Conservation (phyloP, 1,140 invertebrate species). For the Dendroctonus ponderosae region DNA sequence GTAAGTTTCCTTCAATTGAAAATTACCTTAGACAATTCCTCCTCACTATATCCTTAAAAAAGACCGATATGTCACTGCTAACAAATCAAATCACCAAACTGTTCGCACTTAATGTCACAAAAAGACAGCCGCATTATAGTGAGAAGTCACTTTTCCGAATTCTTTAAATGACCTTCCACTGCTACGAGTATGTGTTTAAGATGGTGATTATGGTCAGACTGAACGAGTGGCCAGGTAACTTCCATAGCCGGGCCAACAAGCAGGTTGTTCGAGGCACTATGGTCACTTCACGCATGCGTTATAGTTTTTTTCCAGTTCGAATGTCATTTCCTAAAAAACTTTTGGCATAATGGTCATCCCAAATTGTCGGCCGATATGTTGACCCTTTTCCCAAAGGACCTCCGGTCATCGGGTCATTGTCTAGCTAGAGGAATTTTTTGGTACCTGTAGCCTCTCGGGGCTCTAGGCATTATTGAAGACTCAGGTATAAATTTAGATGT, state of each 20-base stretch:
- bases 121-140: slow-evolving; percentile 11
- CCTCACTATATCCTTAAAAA: slow-evolving; percentile 18
- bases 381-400: slow-evolving; percentile 31
- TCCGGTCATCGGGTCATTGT: slow-evolving; percentile 24
- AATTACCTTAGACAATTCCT: too few species aligned
- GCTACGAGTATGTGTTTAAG: slow-evolving; percentile 24
- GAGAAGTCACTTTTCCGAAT: slow-evolving; percentile 26
- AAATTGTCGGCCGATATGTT: slow-evolving; percentile 18
- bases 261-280: slow-evolving; percentile 33
- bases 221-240: slow-evolving; percentile 33
- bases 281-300: slow-evolving; percentile 35
- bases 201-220: slow-evolving; percentile 33
- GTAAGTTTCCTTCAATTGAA: too few species aligned
- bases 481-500: slow-evolving; percentile 22
- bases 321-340: slow-evolving; percentile 33
- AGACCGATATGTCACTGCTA: slow-evolving; percentile 5
- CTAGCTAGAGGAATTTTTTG: slow-evolving; percentile 9
- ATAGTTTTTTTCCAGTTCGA: slow-evolving; percentile 20
- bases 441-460: slow-evolving; percentile 1
- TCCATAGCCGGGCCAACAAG: slow-evolving; percentile 27
- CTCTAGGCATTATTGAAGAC: background rate
- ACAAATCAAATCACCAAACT: slow-evolving; percentile 21
- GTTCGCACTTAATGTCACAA: slow-evolving; percentile 13
- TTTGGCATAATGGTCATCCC: slow-evolving; percentile 29
- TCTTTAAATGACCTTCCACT: slow-evolving; percentile 27